Base-by-base conservation (phyloP, 1,140 invertebrate species). In the Nautilus pompilius region DNA sequence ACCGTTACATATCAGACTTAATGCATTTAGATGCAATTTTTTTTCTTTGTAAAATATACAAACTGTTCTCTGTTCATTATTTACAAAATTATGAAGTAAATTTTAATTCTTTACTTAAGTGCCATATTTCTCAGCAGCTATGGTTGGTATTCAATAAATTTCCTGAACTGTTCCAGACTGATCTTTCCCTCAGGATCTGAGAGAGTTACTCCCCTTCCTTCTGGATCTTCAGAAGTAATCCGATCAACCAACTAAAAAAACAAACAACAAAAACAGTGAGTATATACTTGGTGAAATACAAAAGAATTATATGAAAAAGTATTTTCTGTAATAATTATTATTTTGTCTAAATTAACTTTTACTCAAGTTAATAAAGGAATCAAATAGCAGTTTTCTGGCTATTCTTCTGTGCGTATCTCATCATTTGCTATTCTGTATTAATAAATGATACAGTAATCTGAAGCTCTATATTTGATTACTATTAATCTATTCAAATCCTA, bases 91-190 rank as follows among this genome's bases (percentile, higher is more conserved):
- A n/a, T n/a, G n/a, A n/a, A n/a, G n/a, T n/a, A n/a, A n/a, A n/a
- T n/a, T n/a, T n/a, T n/a, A n/a, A n/a, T n/a, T n/a, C n/a, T n/a
- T n/a, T n/a, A n/a, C n/a, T n/a, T n/a, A n/a, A n/a, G n/a, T n/a
- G n/a, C n/a, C n/a, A n/a, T n/a, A n/a, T n/a, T n/a, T n/a, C n/a
- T n/a, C n/a, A n/a, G n/a, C n/a, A n/a, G n/a, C n/a, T n/a, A n/a
- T n/a, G n/a, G n/a, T n/a, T n/a, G n/a, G n/a, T n/a, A n/a, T n/a
- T 82, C 80, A 48, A 82, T 69, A 69, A 82, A 82, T 67, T 67
- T 68, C 60, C 80, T 67, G 69, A 81, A 79, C 56, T 82, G 78
- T 62, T 82, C 80, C 58, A 82, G 62, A 33, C 68, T 74, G 29
- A 82, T 81, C 29, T 72, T 71, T 48, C 79, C 79, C 26, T 80